Evolutionary conservation across 2,797 vertebrate species (phyloP).

Genomic region (Telmatherina bonti): DNA sequence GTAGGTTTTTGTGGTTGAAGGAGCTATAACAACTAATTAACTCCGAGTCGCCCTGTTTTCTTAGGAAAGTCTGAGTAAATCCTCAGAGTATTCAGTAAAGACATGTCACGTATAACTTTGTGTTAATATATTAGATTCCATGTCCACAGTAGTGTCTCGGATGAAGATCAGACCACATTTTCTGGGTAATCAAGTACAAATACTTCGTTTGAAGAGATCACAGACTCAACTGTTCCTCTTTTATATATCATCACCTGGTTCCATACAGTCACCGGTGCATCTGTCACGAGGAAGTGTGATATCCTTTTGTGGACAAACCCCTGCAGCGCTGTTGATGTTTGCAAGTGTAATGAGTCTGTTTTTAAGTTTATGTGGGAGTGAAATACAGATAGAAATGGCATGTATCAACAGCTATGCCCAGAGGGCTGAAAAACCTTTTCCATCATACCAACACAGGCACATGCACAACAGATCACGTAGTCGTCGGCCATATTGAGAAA

Average conservation of each 20-base stretch:
- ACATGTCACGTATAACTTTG: background rate
- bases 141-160: background rate
- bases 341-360: constrained; percentile 39
- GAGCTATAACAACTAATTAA: background rate
- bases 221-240: no score
- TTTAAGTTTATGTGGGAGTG: constrained; percentile 2
- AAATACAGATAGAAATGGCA: constrained; percentile 5
- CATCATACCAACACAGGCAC: constrained; percentile 14
- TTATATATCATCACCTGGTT: background rate
- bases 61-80: background rate
- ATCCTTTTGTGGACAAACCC: constrained; percentile 9
- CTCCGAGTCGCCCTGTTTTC: background rate
- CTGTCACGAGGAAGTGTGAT: constrained; percentile 29
- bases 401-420: no score
- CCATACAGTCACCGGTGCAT: no score
- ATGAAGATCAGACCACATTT: background rate
- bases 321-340: no score
- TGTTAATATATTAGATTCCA: background rate
- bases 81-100: background rate
- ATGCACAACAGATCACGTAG: constrained; percentile 11
- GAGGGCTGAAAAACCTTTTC: no score
- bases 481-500: constrained; percentile 3
- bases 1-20: background rate
- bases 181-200: background rate
- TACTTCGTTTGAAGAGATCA: background rate